Evolutionary conservation across 2,797 vertebrate species (phyloP).

Genomic region (Pelodytes ibericus): DNA sequence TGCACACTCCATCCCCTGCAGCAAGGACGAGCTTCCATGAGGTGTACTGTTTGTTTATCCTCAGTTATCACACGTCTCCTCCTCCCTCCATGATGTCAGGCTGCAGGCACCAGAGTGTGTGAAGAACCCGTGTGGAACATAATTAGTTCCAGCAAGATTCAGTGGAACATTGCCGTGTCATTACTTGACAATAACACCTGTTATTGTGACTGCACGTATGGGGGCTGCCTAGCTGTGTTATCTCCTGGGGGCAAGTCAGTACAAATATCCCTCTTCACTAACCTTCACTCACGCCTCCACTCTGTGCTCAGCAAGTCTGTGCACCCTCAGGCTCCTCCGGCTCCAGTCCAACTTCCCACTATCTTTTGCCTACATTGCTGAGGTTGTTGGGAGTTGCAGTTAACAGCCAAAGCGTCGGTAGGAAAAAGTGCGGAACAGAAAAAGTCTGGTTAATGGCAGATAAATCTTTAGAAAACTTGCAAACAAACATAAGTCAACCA

Average conservation of each 20-base stretch:
- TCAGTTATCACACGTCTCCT: conserved; percentile 22
- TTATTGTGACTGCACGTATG: background rate
- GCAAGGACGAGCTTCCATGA: conserved; percentile 38
- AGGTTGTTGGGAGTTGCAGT: background rate
- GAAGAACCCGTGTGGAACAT: background rate
- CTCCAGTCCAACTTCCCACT: background rate
- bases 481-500: too few relatives aligned
- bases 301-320: background rate
- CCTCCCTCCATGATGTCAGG: conserved; percentile 2
- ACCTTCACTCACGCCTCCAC: background rate
- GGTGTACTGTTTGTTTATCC: conserved; percentile 35
- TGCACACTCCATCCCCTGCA: conserved; percentile 49
- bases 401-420: too few relatives aligned
- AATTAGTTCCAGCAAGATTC: background rate
- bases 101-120: background rate
- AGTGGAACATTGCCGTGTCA: background rate
- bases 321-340: background rate
- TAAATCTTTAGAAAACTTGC: too few relatives aligned
- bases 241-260: background rate
- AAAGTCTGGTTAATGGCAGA: too few relatives aligned
- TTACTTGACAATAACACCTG: conserved; percentile 10
- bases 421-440: too few relatives aligned
- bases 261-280: background rate
- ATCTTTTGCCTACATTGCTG: background rate
- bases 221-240: background rate